Evolutionary conservation across 2,113 vertebrate genomes (phyloP).

Genomic region (Limnothrissa miodon): DNA sequence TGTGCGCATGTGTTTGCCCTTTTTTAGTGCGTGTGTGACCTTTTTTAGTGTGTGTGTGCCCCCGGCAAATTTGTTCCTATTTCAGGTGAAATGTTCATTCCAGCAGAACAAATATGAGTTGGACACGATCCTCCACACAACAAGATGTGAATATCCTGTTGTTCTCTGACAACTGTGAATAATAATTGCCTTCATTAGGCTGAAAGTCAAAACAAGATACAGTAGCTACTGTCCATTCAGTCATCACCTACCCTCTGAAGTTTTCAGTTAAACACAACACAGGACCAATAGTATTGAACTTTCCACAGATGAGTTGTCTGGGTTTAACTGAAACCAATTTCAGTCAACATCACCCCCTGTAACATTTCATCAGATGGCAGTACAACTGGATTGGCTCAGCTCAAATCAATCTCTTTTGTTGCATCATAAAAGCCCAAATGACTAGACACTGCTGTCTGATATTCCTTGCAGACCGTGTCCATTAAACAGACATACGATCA

Average conservation of each 20-base stretch:
- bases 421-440: slow-evolving; percentile 13
- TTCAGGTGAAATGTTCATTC: too few species aligned
- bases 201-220: background rate
- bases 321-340: background rate
- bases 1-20: too few species aligned
- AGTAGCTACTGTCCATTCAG: too few species aligned
- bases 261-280: background rate
- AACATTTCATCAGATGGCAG: background rate
- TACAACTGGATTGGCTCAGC: background rate
- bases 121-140: background rate
- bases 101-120: background rate
- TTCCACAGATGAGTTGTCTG: background rate
- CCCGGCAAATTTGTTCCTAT: too few species aligned
- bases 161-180: background rate
- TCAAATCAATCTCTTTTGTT: slow-evolving; percentile 17
- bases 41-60: too few species aligned
- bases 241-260: background rate
- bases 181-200: background rate
- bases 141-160: background rate
- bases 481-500: slow-evolving; percentile 8
- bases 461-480: background rate
- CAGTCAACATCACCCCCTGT: background rate
- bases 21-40: too few species aligned
- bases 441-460: background rate
- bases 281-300: background rate